phyloP scores from a whole-genome alignment of 2,888 invertebrate genomes.

The Lycophotia porphyrea region DNA sequence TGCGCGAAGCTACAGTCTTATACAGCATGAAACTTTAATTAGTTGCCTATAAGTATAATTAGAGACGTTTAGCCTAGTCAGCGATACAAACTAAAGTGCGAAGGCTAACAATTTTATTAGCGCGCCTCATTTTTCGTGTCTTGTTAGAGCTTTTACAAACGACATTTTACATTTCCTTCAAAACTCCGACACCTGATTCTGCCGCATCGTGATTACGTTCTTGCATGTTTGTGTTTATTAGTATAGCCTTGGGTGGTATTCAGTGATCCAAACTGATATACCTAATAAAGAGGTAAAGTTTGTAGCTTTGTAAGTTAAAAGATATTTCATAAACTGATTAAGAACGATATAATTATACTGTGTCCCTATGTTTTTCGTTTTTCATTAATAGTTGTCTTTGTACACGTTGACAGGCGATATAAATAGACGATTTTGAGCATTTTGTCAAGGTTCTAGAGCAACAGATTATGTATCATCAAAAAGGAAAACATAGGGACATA shows the following conservation, averaged over 20 bases:
- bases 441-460: too few relatives aligned
- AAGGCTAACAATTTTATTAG: neutral
- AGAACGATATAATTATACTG: too few relatives aligned
- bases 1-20: neutral
- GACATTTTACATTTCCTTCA: neutral
- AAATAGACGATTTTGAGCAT: too few relatives aligned
- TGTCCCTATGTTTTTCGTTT: too few relatives aligned
- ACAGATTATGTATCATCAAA: too few relatives aligned
- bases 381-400: too few relatives aligned
- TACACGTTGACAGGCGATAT: too few relatives aligned
- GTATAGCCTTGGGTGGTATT: neutral
- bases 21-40: neutral
- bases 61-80: neutral
- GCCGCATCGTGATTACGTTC: constrained; percentile 14
- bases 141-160: neutral
- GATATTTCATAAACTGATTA: too few relatives aligned
- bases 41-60: too few relatives aligned
- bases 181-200: constrained; percentile 15
- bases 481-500: too few relatives aligned
- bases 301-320: neutral
- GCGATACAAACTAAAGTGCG: neutral
- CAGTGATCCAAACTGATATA: neutral
- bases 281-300: neutral
- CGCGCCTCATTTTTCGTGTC: neutral
- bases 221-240: constrained; percentile 14